Conservation (phyloP, 2,797 vertebrate species). For the Taeniopygia guttata region DNA sequence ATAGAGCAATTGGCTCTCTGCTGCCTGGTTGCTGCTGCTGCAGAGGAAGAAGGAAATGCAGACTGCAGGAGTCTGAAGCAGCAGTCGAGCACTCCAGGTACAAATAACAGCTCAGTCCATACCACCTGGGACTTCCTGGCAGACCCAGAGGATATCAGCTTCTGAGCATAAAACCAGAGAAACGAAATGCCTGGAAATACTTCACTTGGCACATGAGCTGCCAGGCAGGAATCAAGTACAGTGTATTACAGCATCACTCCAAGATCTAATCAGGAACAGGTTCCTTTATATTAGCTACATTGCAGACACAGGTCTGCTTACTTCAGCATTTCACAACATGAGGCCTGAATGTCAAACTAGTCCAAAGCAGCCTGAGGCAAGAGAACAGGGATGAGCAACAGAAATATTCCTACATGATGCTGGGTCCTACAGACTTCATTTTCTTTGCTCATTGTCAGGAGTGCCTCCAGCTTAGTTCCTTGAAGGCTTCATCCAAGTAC, state of each 20-base stretch:
- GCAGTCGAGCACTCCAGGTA: background rate
- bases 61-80: background rate
- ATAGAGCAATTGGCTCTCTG: background rate
- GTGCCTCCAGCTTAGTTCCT: background rate
- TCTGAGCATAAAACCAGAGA: background rate
- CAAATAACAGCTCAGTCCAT: background rate
- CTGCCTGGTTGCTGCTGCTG: background rate
- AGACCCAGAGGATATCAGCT: background rate
- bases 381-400: background rate
- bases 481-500: background rate
- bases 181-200: background rate
- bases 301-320: background rate
- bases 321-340: conserved; percentile 19
- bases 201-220: background rate
- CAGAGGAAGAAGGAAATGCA: background rate
- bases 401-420: background rate
- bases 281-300: background rate
- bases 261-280: background rate
- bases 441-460: background rate
- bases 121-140: background rate
- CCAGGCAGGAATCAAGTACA: background rate
- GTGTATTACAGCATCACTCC: background rate
- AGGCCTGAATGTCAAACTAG: conserved; percentile 11
- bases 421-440: background rate
- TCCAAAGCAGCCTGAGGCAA: conserved; percentile 18